Evolutionary conservation across 2,888 invertebrate genomes (phyloP), one percentile per base, ranked within the genome.

Genomic region (Rugalucina vietnamica): DNA sequence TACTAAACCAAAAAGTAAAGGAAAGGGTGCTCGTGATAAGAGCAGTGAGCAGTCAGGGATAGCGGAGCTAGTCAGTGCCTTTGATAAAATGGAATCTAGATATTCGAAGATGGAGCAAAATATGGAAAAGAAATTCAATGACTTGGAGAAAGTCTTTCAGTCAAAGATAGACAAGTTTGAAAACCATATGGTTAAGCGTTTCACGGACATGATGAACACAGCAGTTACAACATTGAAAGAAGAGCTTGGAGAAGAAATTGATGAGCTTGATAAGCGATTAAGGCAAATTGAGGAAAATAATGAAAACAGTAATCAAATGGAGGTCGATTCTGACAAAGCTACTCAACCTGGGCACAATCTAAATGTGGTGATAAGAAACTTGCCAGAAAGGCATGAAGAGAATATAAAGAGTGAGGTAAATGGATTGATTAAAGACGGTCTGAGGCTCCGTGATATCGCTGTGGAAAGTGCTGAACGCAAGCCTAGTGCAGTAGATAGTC

Each of bases 101-200:
- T 65, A 65, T 21, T 34, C 34, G 21, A 3, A 2, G 3, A 60
- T 60, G 60, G 60, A 60, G 29, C 5, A 60, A 60, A 60, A 3
- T 24, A 34, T 65, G 65, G 18, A 65, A 2, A 65, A 65, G 21
- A 65, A 32, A 18, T 65, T 65, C 21, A 18, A 1, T 34, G 65
- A 65, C 34, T 34, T 65, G 21, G 65, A 65, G 34, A 34, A 34
- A 18, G 10, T 34, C 12, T 65, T 65, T 29, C 65, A 65, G 21
- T 65, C 65, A 34, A 65, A 65, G 24, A 65, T 65, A 21, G 65
- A 65, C 21, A 65, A 34, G 34, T 65, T 65, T 34, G 65, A 65
- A 34, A 65, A 18, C 21, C 65, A 65, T 1, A n/a, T 65, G 1
- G 34, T 65, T 14, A 32, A 65, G 34, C 32, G 34, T 21, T 34